phyloP scores from a whole-genome alignment of 2,888 invertebrate species.

The Campoplex nolae region DNA sequence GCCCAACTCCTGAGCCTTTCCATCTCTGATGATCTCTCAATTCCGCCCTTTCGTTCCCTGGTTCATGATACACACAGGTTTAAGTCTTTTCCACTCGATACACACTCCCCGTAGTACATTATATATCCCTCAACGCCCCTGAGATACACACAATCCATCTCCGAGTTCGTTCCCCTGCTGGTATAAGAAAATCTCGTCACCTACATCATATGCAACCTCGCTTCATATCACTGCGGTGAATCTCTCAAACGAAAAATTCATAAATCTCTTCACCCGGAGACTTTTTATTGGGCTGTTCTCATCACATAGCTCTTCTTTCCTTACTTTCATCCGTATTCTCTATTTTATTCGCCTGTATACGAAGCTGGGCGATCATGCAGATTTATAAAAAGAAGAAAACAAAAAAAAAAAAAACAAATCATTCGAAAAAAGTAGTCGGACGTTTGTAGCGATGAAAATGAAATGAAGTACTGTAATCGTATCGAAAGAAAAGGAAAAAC shows the following conservation, averaged over 20 bases:
- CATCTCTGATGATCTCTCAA: background rate
- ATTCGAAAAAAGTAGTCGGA: background rate
- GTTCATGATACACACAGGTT: background rate
- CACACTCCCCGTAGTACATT: slow-evolving; percentile 13
- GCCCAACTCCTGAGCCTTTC: background rate
- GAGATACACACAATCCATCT: slow-evolving; percentile 9
- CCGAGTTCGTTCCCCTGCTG: slow-evolving; percentile 28
- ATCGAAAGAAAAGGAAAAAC: background rate
- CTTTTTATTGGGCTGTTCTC: slow-evolving; percentile 14
- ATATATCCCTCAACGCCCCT: slow-evolving; percentile 15
- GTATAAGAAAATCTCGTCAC: slow-evolving; percentile 64
- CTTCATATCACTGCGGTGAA: background rate
- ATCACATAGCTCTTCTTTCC: slow-evolving; percentile 17
- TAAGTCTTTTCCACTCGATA: slow-evolving; percentile 1
- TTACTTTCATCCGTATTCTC: slow-evolving; percentile 59
- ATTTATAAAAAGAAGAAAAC: background rate
- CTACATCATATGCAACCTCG: slow-evolving; percentile 25
- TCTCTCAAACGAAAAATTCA: slow-evolving; percentile 70
- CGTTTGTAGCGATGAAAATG: slow-evolving; percentile 26
- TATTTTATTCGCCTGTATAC: slow-evolving; percentile 53
- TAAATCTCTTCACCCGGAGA: slow-evolving; percentile 69
- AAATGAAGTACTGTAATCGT: background rate
- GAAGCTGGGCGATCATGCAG: background rate
- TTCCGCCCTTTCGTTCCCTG: slow-evolving; percentile 3
- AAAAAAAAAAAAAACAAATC: background rate